phyloP scores from a whole-genome alignment of 1,140 invertebrate species.

The Diorhabda carinulata region DNA sequence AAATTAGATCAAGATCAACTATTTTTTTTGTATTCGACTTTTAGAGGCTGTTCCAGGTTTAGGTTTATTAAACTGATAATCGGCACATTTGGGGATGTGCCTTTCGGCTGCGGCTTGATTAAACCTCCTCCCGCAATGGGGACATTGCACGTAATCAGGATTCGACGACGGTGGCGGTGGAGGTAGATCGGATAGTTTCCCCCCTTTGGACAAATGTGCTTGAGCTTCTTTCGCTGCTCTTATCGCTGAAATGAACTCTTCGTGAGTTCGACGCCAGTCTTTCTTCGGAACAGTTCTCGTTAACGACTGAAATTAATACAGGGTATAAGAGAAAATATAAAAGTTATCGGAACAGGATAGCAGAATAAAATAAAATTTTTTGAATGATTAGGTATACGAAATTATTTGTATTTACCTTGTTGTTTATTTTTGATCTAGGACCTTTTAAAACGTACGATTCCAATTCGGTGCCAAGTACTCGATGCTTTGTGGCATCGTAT shows the following conservation, averaged over 20 bases:
- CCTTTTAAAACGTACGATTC: slow-evolving; percentile 60
- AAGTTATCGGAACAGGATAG: too few relatives aligned
- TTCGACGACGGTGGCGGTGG: slow-evolving; percentile 83
- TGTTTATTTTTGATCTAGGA: slow-evolving; percentile 16
- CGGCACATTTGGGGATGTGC: slow-evolving; percentile 90
- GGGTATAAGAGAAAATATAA: too few relatives aligned
- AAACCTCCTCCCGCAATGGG: slow-evolving; percentile 85
- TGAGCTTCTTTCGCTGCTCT: slow-evolving; percentile 86
- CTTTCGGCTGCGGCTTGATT: slow-evolving; percentile 80
- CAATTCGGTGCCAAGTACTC: slow-evolving; percentile 82
- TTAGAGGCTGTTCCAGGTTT: slow-evolving; percentile 38
- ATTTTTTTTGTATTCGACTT: background rate
- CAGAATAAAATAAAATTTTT: too few relatives aligned
- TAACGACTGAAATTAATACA: background rate
- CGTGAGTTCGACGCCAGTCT: slow-evolving; percentile 89
- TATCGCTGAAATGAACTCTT: slow-evolving; percentile 87
- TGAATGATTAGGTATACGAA: too few relatives aligned
- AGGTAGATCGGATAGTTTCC: slow-evolving; percentile 80
- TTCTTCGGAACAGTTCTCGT: slow-evolving; percentile 49
- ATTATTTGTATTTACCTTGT: slow-evolving; percentile 2
- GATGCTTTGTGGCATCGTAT: slow-evolving; percentile 81
- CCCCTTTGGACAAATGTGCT: slow-evolving; percentile 77
- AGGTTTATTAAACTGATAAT: slow-evolving; percentile 79
- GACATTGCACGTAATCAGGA: slow-evolving; percentile 88
- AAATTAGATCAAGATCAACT: too few relatives aligned